Evolutionary conservation across 1,140 invertebrate genomes (phyloP).

Genomic region (Harpegnathos saltator): DNA sequence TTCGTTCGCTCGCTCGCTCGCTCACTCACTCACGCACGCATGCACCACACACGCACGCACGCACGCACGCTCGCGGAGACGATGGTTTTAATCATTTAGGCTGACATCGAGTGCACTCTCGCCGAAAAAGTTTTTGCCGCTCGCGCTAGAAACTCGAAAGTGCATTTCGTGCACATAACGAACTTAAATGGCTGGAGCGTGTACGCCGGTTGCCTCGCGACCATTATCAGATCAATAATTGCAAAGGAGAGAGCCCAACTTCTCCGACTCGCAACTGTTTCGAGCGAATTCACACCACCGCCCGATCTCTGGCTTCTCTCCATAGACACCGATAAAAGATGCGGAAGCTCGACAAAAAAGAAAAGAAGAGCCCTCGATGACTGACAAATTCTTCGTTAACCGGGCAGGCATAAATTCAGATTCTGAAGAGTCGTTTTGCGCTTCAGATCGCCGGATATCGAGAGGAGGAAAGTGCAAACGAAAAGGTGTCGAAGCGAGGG

Average conservation of each 20-base stretch:
- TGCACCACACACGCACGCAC: too few relatives aligned
- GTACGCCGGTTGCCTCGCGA: slow-evolving; percentile 63
- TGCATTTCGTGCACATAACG: slow-evolving; percentile 71
- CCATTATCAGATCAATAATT: slow-evolving; percentile 72
- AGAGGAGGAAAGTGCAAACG: neutral
- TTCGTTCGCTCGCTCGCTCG: too few relatives aligned
- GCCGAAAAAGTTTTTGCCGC: slow-evolving; percentile 56
- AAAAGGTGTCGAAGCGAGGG: neutral
- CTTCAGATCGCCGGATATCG: neutral
- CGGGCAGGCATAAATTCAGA: neutral
- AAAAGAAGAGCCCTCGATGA: neutral
- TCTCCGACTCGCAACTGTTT: slow-evolving; percentile 63
- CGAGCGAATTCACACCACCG: slow-evolving; percentile 48
- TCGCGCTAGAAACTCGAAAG: slow-evolving; percentile 58
- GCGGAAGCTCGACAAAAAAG: neutral
- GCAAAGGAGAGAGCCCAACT: slow-evolving; percentile 58
- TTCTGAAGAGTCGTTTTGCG: neutral
- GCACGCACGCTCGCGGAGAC: neutral
- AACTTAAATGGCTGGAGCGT: slow-evolving; percentile 67
- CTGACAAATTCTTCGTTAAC: neutral
- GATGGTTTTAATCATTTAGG: slow-evolving; percentile 68
- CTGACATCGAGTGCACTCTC: slow-evolving; percentile 51
- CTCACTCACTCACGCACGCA: too few relatives aligned
- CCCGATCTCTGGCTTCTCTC: neutral
- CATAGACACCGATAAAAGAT: neutral